phyloP scores from a whole-genome alignment of 2,888 invertebrate genomes.

The Tenthredo notha region DNA sequence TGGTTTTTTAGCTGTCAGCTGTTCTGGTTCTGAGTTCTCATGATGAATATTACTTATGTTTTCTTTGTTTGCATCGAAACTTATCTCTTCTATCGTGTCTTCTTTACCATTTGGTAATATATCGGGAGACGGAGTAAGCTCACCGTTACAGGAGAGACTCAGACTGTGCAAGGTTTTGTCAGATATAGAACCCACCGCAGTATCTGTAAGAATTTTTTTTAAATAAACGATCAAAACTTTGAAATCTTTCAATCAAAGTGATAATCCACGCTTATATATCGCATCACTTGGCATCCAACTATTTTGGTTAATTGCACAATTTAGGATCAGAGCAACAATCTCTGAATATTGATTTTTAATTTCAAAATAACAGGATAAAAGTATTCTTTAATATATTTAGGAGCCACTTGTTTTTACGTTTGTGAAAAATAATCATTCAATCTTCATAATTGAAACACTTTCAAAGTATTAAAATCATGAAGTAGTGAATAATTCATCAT shows the following conservation, averaged over 20 bases:
- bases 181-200: slow-evolving; percentile 78
- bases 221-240: background rate
- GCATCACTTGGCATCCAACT: background rate
- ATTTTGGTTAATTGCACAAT: background rate
- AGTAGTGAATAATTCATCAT: background rate
- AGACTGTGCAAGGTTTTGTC: slow-evolving; percentile 79
- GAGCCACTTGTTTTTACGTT: background rate
- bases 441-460: background rate
- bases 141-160: slow-evolving; percentile 78
- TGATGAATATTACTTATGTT: slow-evolving; percentile 68
- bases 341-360: background rate
- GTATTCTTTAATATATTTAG: background rate
- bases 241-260: background rate
- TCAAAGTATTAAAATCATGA: background rate
- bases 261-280: background rate
- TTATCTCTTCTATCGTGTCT: slow-evolving; percentile 59
- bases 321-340: background rate
- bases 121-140: slow-evolving; percentile 66
- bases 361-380: background rate
- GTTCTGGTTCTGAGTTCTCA: slow-evolving; percentile 62
- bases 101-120: slow-evolving; percentile 68
- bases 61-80: slow-evolving; percentile 57
- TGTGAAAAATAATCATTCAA: background rate
- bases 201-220: slow-evolving; percentile 76
- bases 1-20: slow-evolving; percentile 84